Evolutionary conservation across 2,888 invertebrate genomes (phyloP), one percentile per base, ranked within the genome.

Genomic region (Eucriotettix oculatus): DNA sequence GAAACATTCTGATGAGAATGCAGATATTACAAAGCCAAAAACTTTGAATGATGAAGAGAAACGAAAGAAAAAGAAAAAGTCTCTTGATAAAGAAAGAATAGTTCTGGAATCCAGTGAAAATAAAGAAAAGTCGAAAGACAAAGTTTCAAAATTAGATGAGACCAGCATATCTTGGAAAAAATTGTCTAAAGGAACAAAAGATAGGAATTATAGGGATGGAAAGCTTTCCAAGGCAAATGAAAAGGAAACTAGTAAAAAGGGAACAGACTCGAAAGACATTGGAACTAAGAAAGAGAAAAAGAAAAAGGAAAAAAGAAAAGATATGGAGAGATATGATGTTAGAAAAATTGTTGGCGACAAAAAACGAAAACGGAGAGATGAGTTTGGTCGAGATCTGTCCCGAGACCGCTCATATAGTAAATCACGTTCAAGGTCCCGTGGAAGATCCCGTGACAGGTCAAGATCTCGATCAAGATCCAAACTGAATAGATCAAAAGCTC

Each of bases 291-390:
- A 70, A 62, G 64, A 68, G 0, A 65, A 67, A 64, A 75, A 75
- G 61, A 78, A 76, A 66, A 78, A 77, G 64, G 79, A 81, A 59
- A 87, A 85, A 68, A 78, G 89, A 16, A 85, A 87, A 68, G 90
- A 91, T 68, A 74, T 92, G 57, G 87, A 86, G 67, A 79, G 91
- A 5, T 92, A 92, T 71, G 86, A 90, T 75, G 90, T 91, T 11
- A 78, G 91, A 52, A 84, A 85, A 63, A 75, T 91, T 48, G 85
- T 91, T 10, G 79, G 84, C 9, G 85, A 85, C 64, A 83, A 83
- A 0, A 67, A 68, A 55, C 75, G 80, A 61, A 76, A 78, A 44
- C 76, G 80, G 59, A 87, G 85, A 72, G 89, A 90, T 72, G 81
- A 85, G 58, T 90, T 89, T 73, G 90, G 90, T 0, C 77, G 90